Evolutionary conservation across 2,797 vertebrate species (phyloP), one percentile per base, ranked within the genome.

Genomic region (Hirundo rustica): DNA sequence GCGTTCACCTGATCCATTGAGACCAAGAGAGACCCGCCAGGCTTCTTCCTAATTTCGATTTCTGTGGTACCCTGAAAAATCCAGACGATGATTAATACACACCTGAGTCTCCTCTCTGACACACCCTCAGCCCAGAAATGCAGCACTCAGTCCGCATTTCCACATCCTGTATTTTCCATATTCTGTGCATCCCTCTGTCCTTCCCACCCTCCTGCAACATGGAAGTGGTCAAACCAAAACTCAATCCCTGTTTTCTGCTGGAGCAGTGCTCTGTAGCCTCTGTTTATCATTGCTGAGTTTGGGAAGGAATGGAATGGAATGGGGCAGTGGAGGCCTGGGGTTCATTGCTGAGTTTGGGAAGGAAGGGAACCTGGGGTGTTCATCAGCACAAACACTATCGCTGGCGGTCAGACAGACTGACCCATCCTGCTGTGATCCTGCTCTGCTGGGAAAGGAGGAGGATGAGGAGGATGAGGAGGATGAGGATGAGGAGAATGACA

Each of bases 1-100:
- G 98, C 98, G 70, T 99, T 99, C 89, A 99, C 98, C 91, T 99
- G 99, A 84, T 99, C 99, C 98, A 99, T 99, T 5, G 99, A 99
- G 71, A 99, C 99, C 98, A 99, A 97, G 27, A 99, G 99, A n/a
- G 99, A 99, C 65, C 99, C 99, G 1, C 99, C 99, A 82, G 98
- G 98, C 95, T 99, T 99, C 98, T 99, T 99, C 97, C 99, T 99
- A 22, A 98, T 98, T 88, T 99, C 99, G 42, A 99, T 98, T 47
- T 99, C 99, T 10, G 99, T 99, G 29, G 99, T 99, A 88, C 98
- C 98, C 98, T 97, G 97, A 68, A 97, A 97, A 95, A 92, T 64
- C 5, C 82, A 77, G 3, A 23, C 0, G 5, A 1, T 9, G 45
- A 9, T 95, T 45, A 96, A 68, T 1, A 57, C 20, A 48, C 23